Evolutionary conservation across 2,113 vertebrate genomes (phyloP).

Genomic region (Nyctereutes procyonoides): DNA sequence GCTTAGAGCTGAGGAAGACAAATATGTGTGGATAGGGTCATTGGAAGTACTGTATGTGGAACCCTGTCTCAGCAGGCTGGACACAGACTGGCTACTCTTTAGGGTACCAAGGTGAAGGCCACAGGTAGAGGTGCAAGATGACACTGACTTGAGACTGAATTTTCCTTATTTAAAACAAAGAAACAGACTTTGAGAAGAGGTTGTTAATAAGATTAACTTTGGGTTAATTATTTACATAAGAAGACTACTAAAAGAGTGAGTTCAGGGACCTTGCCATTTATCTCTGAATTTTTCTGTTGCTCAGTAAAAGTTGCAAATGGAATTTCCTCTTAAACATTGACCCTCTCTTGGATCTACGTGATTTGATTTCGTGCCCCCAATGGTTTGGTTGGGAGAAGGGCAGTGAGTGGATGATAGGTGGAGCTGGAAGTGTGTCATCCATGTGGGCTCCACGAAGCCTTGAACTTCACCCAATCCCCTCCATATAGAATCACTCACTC

Average conservation of each 20-base stretch:
- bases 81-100: neutral
- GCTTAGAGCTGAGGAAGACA: neutral
- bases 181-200: neutral
- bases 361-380: neutral
- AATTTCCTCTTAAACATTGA: neutral
- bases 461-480: rapidly evolving
- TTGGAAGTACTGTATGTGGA: no score
- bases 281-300: neutral
- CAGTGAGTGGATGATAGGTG: neutral
- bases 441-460: neutral
- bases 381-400: neutral
- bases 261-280: neutral
- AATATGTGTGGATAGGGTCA: neutral
- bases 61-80: neutral
- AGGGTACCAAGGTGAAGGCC: neutral
- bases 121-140: neutral
- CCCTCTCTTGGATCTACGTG: neutral
- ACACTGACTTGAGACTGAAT: neutral
- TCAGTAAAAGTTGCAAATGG: neutral
- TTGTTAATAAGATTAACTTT: neutral
- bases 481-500: neutral
- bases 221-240: neutral
- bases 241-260: neutral
- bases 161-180: neutral
- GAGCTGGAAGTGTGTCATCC: neutral